Conservation (phyloP, 2,888 invertebrate genomes). For the Leptinotarsa rubiginosa region DNA sequence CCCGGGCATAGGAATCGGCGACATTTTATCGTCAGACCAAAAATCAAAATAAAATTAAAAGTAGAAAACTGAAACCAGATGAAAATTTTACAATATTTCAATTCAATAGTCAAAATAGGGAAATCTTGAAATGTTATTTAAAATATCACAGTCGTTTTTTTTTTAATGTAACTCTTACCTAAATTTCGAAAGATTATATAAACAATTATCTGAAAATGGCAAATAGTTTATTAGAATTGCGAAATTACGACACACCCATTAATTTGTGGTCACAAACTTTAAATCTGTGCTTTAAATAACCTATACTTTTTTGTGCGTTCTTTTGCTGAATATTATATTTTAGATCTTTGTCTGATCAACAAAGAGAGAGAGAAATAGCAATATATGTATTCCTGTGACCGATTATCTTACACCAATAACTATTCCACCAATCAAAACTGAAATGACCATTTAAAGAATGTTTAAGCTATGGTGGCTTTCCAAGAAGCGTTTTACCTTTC, state of each 20-base stretch:
- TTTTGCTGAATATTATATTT: conserved; percentile 24
- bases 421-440: conserved; percentile 46
- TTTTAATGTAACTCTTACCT: conserved; percentile 9
- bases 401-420: neutral
- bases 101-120: neutral
- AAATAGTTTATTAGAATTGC: conserved; percentile 29
- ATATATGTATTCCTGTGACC: neutral
- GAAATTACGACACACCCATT: conserved; percentile 50
- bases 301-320: neutral
- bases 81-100: conserved; percentile 25
- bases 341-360: conserved; percentile 8
- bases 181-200: conserved; percentile 20
- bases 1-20: conserved; percentile 67
- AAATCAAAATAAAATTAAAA: conserved; percentile 45
- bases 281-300: neutral
- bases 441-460: conserved; percentile 51
- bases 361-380: conserved; percentile 27
- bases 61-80: conserved; percentile 51
- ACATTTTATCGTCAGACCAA: conserved; percentile 60
- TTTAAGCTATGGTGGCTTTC: neutral
- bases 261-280: conserved; percentile 38
- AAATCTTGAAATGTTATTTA: neutral
- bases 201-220: conserved; percentile 14
- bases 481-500: neutral
- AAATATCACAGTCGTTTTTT: neutral